phyloP scores from a whole-genome alignment of 2,113 vertebrate species.

The Callaeas wilsoni region DNA sequence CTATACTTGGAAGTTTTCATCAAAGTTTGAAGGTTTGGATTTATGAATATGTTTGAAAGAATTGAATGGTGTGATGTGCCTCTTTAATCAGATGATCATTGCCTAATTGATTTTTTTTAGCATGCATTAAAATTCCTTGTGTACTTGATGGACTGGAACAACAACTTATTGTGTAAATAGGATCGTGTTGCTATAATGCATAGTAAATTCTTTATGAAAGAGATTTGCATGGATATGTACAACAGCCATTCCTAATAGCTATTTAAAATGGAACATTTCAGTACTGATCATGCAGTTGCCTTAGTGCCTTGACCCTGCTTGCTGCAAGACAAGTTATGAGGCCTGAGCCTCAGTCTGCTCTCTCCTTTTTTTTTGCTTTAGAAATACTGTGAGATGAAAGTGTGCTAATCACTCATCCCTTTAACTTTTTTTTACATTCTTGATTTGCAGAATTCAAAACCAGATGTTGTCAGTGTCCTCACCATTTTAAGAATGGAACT shows the following conservation, averaged over 20 bases:
- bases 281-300: background rate
- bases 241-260: background rate
- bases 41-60: background rate
- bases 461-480: background rate
- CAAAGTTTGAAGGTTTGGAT: background rate
- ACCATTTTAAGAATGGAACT: background rate
- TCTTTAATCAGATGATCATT: conserved; percentile 41
- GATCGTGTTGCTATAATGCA: background rate
- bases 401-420: background rate
- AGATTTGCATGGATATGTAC: background rate
- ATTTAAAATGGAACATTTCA: background rate
- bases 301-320: background rate
- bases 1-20: background rate
- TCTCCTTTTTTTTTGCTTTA: background rate
- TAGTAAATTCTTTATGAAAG: conserved; percentile 14
- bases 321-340: background rate
- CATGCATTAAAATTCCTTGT: conserved; percentile 20
- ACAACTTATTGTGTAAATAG: conserved; percentile 33
- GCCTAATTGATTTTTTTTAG: conserved; percentile 39
- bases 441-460: background rate
- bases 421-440: background rate
- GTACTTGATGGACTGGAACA: conserved; percentile 40
- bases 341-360: fast-evolving
- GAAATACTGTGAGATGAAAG: background rate
- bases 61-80: background rate